Evolutionary conservation across 2,797 vertebrate genomes (phyloP).

Genomic region (Cuniculus paca): DNA sequence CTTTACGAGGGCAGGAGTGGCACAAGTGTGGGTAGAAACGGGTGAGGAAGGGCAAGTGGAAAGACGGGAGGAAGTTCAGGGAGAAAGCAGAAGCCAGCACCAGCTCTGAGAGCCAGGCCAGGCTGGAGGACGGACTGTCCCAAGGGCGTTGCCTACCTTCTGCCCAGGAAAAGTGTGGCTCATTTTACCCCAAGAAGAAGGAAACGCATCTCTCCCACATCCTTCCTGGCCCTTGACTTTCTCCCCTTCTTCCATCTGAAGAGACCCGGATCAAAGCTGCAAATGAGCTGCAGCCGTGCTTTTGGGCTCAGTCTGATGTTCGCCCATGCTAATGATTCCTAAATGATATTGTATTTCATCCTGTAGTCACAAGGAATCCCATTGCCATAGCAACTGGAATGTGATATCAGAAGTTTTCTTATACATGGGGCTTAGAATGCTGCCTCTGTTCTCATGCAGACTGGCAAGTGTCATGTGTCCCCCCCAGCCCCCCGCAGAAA

Average conservation of each 20-base stretch:
- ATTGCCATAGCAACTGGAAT: constrained; percentile 54
- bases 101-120: neutral
- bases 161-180: neutral
- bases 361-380: neutral
- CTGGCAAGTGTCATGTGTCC: neutral
- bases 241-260: neutral
- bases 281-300: neutral
- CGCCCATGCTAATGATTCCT: constrained; percentile 30
- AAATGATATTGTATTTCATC: constrained; percentile 45
- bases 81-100: neutral
- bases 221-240: neutral
- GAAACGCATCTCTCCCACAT: neutral
- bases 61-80: neutral
- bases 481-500: neutral
- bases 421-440: neutral
- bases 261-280: neutral
- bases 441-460: neutral
- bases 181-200: neutral
- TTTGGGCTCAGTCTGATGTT: constrained; percentile 16
- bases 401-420: constrained; percentile 35
- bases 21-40: neutral
- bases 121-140: neutral
- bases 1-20: neutral
- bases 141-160: neutral
- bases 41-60: neutral